phyloP scores from a whole-genome alignment of 2,888 invertebrate species.

The Pomacea canaliculata region DNA sequence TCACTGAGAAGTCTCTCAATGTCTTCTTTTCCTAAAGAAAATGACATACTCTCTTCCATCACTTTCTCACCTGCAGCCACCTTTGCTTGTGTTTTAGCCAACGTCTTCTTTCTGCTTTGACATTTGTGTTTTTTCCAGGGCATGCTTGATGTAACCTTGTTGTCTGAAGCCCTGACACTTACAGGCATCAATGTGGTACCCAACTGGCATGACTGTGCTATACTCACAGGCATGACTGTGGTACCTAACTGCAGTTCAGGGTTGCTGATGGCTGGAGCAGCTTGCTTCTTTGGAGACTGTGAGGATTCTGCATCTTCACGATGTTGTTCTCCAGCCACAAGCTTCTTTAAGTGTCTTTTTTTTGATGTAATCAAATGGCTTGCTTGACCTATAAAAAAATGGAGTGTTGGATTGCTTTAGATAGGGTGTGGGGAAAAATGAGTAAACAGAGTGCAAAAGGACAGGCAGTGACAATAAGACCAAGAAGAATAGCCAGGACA shows the following conservation, averaged over 20 bases:
- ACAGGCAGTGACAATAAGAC: no score
- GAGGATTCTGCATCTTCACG: constrained; percentile 5
- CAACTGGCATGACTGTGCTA: not conserved
- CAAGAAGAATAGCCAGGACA: no score
- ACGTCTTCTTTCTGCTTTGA: not conserved
- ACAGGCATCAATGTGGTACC: not conserved
- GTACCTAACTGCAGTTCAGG: not conserved
- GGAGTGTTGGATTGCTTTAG: no score
- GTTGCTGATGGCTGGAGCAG: not conserved
- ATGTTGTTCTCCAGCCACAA: not conserved
- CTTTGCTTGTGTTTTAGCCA: not conserved
- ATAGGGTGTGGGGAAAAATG: no score
- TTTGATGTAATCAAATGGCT: not conserved
- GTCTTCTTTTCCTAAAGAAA: constrained; percentile 11
- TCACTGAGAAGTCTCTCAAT: constrained; percentile 20
- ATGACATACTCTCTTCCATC: not conserved
- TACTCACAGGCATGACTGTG: not conserved
- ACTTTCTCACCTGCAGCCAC: no score
- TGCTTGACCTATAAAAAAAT: no score
- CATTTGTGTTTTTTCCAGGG: not conserved
- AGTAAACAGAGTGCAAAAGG: no score
- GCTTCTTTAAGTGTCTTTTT: not conserved
- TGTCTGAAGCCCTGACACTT: constrained; percentile 2
- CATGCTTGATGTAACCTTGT: not conserved
- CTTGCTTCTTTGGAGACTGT: not conserved